Base-by-base conservation (phyloP, 2,113 vertebrate genomes). In the Clarias gariepinus region DNA sequence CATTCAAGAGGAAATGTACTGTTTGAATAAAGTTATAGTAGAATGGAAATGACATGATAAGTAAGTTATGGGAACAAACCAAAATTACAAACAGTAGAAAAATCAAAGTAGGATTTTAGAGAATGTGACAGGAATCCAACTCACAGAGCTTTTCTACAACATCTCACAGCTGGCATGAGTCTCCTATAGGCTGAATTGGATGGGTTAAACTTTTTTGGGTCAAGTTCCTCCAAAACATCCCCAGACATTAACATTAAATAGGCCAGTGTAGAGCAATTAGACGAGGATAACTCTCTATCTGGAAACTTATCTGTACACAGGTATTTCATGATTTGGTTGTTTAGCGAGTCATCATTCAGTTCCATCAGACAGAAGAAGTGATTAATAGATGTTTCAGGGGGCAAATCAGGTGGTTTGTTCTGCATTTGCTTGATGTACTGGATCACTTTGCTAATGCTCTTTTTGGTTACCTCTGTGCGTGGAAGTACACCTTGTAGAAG, bases 241-340 rank as follows among this genome's bases (percentile, higher is more conserved):
- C 90, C 89, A 0, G 93, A 93, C 41, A 58, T 85, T 86, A 90
- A 87, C 33, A 94, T 79, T 84, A 93, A 89, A 87, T 91, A 93
- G 11, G 90, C 92, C 85, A 93, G 79, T 0, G 90, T 89, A 3
- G 94, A 94, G 87, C 93, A 94, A 82, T 92, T 90, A 11, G 91
- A 84, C 0, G 86, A 82, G 41, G 79, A 90, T 33, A 93, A 47
- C 0, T n/a, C 36, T 7, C 47, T 74, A 7, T 69, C 19, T 0
- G 52, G 60, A 12, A 15, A 28, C 1, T 81, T 73, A 3, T 61
- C 23, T 11, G 6, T 19, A 13, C 0, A 87, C 3, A 93, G 82
- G 84, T 92, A 93, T 52, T 91, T 88, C 53, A 82, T 41, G 15
- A 94, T 90, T 79, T 92, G 90, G 15, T 91, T 86, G 83, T 88